Conservation (phyloP, 30 jellyfish, hydroid and myxozoan species). For the Aurelia aurita complex sp. Pacific region DNA sequence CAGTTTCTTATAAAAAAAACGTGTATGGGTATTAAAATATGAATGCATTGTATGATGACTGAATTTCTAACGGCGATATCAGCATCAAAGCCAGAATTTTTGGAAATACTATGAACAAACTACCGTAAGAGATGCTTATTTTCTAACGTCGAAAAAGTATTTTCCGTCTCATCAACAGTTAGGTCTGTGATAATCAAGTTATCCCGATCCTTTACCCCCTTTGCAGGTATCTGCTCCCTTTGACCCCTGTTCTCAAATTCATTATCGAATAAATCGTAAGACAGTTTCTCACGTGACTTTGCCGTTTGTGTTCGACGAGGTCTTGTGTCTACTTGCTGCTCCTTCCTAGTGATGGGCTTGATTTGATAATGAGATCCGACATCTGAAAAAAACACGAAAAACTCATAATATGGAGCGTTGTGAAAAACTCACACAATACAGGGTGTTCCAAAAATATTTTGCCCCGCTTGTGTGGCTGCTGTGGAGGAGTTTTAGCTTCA, state of each 20-base stretch:
- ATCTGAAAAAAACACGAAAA: conserved; percentile 14
- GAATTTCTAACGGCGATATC: too few relatives aligned
- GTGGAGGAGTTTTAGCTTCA: too few relatives aligned
- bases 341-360: neutral
- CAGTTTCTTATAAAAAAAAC: too few relatives aligned
- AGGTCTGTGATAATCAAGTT: conserved; percentile 31
- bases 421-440: too few relatives aligned
- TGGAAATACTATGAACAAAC: neutral
- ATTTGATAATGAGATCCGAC: conserved; percentile 40
- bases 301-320: conserved; percentile 13
- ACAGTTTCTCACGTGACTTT: neutral
- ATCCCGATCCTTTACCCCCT: conserved; percentile 3
- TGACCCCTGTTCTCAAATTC: neutral
- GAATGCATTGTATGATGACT: too few relatives aligned
- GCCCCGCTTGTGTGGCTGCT: too few relatives aligned
- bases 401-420: too few relatives aligned
- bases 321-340: neutral
- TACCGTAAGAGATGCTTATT: conserved; percentile 17
- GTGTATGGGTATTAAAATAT: too few relatives aligned
- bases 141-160: neutral
- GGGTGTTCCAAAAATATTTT: too few relatives aligned
- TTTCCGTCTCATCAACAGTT: conserved; percentile 17
- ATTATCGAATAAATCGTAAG: neutral
- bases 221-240: neutral
- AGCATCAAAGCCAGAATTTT: too few relatives aligned